These are phyloP conservation scores for Phengaris arion DNA, from an alignment of 2,888 invertebrate species.

Conservation along the genomic window DNA sequence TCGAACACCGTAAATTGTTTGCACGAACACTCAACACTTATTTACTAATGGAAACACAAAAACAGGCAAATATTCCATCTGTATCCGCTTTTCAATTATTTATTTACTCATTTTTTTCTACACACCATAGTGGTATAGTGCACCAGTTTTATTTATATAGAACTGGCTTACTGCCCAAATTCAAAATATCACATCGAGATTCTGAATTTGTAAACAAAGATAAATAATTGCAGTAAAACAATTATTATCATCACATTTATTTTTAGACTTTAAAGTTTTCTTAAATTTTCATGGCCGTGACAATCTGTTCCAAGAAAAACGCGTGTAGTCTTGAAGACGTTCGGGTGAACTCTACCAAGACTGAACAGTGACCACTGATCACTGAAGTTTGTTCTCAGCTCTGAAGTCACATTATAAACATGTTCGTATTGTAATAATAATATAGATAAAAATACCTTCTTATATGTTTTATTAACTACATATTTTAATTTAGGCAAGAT, in stretches of 20 bases:
- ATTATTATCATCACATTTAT: neutral
- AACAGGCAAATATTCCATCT: neutral
- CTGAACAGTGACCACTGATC: neutral
- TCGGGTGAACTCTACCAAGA: neutral
- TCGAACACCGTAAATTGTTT: neutral
- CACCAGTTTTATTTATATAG: constrained; percentile 23
- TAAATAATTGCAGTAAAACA: neutral
- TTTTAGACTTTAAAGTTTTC: neutral
- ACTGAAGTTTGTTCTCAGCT: constrained; percentile 2
- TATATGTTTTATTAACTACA: too few relatives aligned
- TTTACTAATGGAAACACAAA: constrained; percentile 23
- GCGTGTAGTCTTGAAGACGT: constrained; percentile 9
- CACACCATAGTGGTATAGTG: constrained; percentile 19
- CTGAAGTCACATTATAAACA: neutral
- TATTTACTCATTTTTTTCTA: constrained; percentile 14
- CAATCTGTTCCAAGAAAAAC: neutral
- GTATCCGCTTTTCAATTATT: constrained; percentile 4
- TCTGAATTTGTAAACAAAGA: constrained; percentile 16
- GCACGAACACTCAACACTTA: constrained; percentile 13
- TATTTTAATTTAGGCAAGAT: too few relatives aligned
- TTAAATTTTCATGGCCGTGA: neutral
- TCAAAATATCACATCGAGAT: constrained; percentile 22
- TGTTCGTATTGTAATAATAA: too few relatives aligned
- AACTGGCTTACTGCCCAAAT: constrained; percentile 24
- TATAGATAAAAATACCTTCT: too few relatives aligned